A percentile compares a stretch with the other conserved stretches of the same genome.
These are phyloP conservation scores for Drosophila gaucha DNA, from an alignment of 2,888 invertebrate genomes.

Conservation along the genomic window DNA sequence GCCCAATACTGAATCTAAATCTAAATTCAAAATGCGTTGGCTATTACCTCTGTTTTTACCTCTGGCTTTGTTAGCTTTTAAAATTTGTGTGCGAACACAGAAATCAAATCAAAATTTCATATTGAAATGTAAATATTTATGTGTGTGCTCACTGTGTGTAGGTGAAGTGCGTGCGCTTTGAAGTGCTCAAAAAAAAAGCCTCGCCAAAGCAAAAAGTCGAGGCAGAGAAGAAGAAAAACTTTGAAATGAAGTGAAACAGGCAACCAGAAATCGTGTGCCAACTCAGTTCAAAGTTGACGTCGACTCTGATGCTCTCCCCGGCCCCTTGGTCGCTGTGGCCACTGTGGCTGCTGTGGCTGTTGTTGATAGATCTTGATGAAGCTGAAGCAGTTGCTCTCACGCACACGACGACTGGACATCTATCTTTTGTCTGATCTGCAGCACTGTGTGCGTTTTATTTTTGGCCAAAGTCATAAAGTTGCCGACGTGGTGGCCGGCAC, in stretches of 20 bases:
- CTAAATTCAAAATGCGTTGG: slow-evolving; percentile 30
- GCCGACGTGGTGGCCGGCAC: slow-evolving; percentile 42
- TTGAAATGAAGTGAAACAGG: slow-evolving; percentile 46
- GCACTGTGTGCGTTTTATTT: slow-evolving; percentile 71
- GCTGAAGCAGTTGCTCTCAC: slow-evolving; percentile 51
- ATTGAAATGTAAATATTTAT: slow-evolving; percentile 78
- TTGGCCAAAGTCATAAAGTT: slow-evolving; percentile 74
- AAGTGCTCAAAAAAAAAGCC: slow-evolving; percentile 50
- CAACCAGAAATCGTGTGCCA: slow-evolving; percentile 11
- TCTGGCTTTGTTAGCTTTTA: slow-evolving; percentile 54
- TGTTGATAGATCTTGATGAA: slow-evolving; percentile 47
- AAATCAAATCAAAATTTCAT: slow-evolving; percentile 76
- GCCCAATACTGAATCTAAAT: slow-evolving; percentile 8
- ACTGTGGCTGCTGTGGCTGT: background rate
- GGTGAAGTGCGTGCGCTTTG: slow-evolving; percentile 75
- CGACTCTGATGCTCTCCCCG: slow-evolving; percentile 12
- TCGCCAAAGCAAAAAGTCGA: slow-evolving; percentile 5
- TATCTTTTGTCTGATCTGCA: slow-evolving; percentile 69
- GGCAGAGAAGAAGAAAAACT: slow-evolving; percentile 18
- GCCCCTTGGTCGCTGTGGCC: background rate
- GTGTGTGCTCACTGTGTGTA: slow-evolving; percentile 46
- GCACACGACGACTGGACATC: slow-evolving; percentile 57
- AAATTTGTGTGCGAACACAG: slow-evolving; percentile 65
- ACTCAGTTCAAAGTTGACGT: slow-evolving; percentile 72
- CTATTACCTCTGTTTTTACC: slow-evolving; percentile 42